phyloP scores from a whole-genome alignment of 2,797 vertebrate genomes.

The Lycodopsis pacificus region DNA sequence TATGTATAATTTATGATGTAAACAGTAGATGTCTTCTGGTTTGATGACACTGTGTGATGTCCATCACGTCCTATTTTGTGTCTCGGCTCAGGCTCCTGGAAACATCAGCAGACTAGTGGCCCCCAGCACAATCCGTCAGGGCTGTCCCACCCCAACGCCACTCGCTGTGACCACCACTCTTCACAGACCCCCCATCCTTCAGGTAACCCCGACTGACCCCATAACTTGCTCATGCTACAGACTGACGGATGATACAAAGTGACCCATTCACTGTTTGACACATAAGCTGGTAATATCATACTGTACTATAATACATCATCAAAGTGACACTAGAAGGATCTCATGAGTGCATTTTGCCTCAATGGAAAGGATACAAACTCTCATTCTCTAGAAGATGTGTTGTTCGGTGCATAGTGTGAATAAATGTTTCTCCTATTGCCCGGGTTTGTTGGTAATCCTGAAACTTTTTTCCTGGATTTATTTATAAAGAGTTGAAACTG shows the following conservation, averaged over 20 bases:
- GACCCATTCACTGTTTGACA: slow-evolving; percentile 7
- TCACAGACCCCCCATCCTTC: slow-evolving; percentile 92
- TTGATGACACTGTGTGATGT: not conserved
- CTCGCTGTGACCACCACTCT: slow-evolving; percentile 89
- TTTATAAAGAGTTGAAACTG: not conserved
- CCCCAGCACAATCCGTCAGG: slow-evolving; percentile 91
- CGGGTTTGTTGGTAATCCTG: not conserved
- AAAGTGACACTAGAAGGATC: not conserved
- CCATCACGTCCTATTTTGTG: slow-evolving; percentile 1
- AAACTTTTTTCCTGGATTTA: slow-evolving; percentile 3
- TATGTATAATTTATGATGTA: not conserved
- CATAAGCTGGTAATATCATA: not conserved
- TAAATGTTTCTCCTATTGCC: not conserved
- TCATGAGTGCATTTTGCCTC: not conserved
- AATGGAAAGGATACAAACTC: not conserved
- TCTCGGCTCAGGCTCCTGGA: slow-evolving; percentile 87
- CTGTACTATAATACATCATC: not conserved
- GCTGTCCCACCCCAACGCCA: slow-evolving; percentile 88
- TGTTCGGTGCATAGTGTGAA: not conserved
- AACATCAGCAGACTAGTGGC: slow-evolving; percentile 91
- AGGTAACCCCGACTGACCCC: slow-evolving; percentile 78
- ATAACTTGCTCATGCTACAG: not conserved
- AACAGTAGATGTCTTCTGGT: not conserved
- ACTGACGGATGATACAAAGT: slow-evolving; percentile 1
- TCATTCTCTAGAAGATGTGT: not conserved